Percentiles rank a stretch among this genome's conserved stretches.
phyloP scores from a whole-genome alignment of 2,888 invertebrate genomes.

The Platerodrilus igneus region DNA sequence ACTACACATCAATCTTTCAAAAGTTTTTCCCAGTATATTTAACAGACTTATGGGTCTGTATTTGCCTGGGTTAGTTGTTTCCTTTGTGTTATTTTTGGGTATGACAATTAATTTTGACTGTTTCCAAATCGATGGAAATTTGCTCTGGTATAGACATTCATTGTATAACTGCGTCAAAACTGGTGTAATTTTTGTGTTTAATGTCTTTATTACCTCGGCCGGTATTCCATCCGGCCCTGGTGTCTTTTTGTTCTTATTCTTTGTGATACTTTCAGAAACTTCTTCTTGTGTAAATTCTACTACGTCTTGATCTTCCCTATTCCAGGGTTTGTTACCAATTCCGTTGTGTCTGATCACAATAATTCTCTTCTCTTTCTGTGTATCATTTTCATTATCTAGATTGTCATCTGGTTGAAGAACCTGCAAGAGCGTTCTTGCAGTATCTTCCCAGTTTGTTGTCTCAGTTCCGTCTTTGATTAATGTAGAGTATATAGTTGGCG shows the following conservation, averaged over 20 bases:
- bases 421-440: constrained; percentile 6
- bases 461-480: constrained; percentile 6
- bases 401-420: constrained; percentile 15
- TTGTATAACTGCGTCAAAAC: constrained; percentile 10
- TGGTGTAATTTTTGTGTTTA: not conserved
- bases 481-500: constrained; percentile 5
- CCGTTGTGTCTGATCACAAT: not conserved
- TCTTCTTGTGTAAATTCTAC: not conserved
- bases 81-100: constrained; percentile 3
- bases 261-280: not conserved
- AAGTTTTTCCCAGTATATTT: not conserved
- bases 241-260: constrained; percentile 4
- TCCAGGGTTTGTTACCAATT: not conserved
- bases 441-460: constrained; percentile 15
- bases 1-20: no score
- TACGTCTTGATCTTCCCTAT: no score
- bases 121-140: constrained; percentile 15
- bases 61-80: not conserved
- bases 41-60: constrained; percentile 6
- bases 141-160: constrained; percentile 12
- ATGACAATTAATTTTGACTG: constrained; percentile 11
- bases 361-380: constrained; percentile 3
- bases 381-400: not conserved
- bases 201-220: constrained; percentile 4
- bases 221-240: constrained; percentile 13